Evolutionary conservation across 2,113 vertebrate genomes (phyloP), one percentile per base, ranked within the genome.

Genomic region (Charina bottae): DNA sequence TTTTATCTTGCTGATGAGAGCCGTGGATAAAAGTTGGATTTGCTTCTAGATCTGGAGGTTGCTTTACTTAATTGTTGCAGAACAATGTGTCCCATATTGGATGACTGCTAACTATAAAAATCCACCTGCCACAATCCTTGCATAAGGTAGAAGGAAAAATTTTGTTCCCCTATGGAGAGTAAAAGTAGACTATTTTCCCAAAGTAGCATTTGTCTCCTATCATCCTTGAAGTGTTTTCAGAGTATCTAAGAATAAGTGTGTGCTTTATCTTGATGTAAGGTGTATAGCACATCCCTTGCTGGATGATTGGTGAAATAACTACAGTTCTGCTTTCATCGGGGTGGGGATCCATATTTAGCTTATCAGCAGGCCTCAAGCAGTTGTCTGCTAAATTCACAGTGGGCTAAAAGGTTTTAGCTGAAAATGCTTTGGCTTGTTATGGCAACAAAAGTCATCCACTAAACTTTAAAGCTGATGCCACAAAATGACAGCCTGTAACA

Each of bases 391-490:
- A 90, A 93, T 92, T 83, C 56, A 59, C 54, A 90, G 21, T 10
- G 62, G 83, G 3, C 55, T 90, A 68, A 90, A 93, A 89, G 68
- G 68, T 23, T 26, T 60, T 89, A 12, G 8, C 26, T 83, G 59
- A 89, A 90, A 92, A 87, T 1, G 0, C 0, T 60, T 88, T 86
- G 88, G 2, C 88, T 93, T 88, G 24, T 85, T 92, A 91, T 0
- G 7, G 90, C 60, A 91, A 94, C 89, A 90, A 78, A 93, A 93
- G 7, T 68, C 64, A 88, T 87, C 55, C 59, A 28, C 28, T 87
- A 88, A 93, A 93, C 87, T 89, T 94, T 89, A 89, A 19, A 95
- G 55, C 86, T 90, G 53, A 56, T 53, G 53, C 83, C 87, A 92
- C 42, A 90, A 88, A 93, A 90, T 3, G 60, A 46, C 72, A 93